These are phyloP conservation scores for Myotis lucifugus DNA, from an alignment of 2,113 vertebrate genomes.

Conservation along the genomic window DNA sequence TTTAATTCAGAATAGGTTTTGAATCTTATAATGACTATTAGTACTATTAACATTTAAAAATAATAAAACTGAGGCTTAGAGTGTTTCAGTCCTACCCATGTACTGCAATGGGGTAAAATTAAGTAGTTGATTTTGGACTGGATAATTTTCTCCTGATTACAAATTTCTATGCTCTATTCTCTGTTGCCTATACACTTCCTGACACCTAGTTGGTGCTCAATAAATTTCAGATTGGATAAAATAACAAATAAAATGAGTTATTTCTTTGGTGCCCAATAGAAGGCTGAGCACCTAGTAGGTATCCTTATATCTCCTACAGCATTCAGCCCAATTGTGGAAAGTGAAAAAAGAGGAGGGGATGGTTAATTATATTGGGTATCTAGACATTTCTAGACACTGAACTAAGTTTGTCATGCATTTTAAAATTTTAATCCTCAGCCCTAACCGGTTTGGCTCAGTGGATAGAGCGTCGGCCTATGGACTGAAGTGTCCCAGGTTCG, in stretches of 20 bases:
- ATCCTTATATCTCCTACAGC: neutral
- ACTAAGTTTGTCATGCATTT: neutral
- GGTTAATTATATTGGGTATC: neutral
- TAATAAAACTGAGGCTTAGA: neutral
- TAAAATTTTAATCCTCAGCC: neutral
- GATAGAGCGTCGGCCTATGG: too few relatives aligned
- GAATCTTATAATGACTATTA: neutral
- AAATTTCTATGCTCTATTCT: neutral
- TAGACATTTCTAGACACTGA: neutral
- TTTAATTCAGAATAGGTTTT: neutral
- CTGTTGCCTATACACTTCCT: neutral
- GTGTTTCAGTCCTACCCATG: neutral
- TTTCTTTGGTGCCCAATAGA: neutral
- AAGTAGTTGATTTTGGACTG: neutral
- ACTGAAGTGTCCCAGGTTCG: too few relatives aligned
- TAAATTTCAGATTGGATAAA: neutral
- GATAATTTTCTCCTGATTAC: neutral
- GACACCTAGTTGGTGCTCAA: neutral
- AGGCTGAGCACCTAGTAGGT: neutral
- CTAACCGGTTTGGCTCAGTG: too few relatives aligned
- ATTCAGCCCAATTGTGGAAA: neutral
- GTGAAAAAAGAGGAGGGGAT: neutral
- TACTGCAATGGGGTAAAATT: neutral
- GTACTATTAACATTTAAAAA: neutral
- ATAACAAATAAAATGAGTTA: neutral